Evolutionary conservation across 1,140 invertebrate species (phyloP).

Genomic region (Trachymyrmex cornetzi): DNA sequence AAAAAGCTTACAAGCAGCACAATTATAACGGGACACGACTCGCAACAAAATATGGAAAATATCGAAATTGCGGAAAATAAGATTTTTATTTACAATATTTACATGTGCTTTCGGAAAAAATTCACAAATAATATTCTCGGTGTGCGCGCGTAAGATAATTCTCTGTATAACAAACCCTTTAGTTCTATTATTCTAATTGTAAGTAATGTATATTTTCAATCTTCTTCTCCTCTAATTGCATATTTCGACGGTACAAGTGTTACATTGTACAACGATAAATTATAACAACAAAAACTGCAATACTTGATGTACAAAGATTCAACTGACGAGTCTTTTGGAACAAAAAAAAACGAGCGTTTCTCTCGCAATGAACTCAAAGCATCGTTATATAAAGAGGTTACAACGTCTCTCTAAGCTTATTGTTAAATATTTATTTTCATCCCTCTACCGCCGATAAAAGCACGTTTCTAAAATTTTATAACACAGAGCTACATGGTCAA

Average conservation of each 20-base stretch:
- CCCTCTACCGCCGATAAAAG: constrained; percentile 13
- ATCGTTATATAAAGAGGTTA: not conserved
- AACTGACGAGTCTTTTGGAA: not conserved
- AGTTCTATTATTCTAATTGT: not conserved
- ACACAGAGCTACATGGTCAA: not conserved
- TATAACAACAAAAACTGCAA: not conserved
- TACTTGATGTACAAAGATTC: constrained; percentile 1
- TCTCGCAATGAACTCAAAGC: constrained; percentile 1
- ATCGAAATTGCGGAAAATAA: constrained; percentile 44
- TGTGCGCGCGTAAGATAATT: not conserved
- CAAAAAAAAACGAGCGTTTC: not conserved
- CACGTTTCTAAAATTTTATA: constrained; percentile 29
- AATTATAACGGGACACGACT: constrained; percentile 79
- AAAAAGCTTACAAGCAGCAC: constrained; percentile 44
- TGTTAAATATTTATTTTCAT: constrained; percentile 19
- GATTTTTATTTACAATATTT: constrained; percentile 80
- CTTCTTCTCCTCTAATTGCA: constrained; percentile 45
- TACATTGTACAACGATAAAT: not conserved
- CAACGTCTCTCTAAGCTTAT: constrained; percentile 5
- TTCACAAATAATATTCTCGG: not conserved
- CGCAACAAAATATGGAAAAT: constrained; percentile 65
- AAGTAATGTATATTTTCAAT: not conserved
- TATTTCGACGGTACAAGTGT: not conserved
- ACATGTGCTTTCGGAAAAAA: constrained; percentile 59
- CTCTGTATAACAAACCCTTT: not conserved